Evolutionary conservation across 2,888 invertebrate genomes (phyloP).

Genomic region (Caenorhabditis macrosperma): DNA sequence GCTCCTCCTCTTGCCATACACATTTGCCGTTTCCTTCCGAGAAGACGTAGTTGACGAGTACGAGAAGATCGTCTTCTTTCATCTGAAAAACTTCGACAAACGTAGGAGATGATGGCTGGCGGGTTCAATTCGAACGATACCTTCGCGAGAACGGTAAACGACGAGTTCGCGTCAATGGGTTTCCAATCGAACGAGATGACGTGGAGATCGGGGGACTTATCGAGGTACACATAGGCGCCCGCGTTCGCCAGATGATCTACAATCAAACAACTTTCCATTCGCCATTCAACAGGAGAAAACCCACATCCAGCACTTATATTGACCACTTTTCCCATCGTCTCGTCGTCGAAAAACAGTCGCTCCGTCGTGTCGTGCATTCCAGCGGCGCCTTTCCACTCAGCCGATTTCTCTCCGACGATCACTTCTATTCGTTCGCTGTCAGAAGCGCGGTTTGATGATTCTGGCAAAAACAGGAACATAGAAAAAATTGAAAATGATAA

Average conservation of each 20-base stretch:
- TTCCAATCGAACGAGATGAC: conserved; percentile 67
- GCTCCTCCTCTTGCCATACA: conserved; percentile 64
- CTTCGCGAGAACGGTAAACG: conserved; percentile 67
- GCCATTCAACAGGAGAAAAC: too few species aligned
- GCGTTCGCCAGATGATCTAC: conserved; percentile 62
- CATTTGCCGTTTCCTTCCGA: conserved; percentile 58
- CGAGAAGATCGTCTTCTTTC: conserved; percentile 56
- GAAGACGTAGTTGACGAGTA: conserved; percentile 70
- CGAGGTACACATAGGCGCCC: conserved; percentile 67
- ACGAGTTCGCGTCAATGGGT: conserved; percentile 63
- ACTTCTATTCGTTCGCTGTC: conserved; percentile 7
- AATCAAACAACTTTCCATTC: too few species aligned
- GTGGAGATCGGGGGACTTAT: conserved; percentile 59
- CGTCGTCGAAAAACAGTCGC: conserved; percentile 62
- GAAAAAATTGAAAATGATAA: background rate
- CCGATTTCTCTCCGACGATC: conserved; percentile 51
- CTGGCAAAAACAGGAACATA: too few species aligned
- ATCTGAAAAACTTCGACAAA: conserved; percentile 43
- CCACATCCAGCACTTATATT: conserved; percentile 64
- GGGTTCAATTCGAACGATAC: background rate
- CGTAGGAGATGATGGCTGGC: background rate
- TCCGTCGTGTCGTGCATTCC: conserved; percentile 66
- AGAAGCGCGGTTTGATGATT: background rate
- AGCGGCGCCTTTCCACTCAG: conserved; percentile 67
- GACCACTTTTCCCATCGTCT: conserved; percentile 54